Evolutionary conservation across 2,888 invertebrate genomes (phyloP).

Genomic region (Sphecodes monilicornis): DNA sequence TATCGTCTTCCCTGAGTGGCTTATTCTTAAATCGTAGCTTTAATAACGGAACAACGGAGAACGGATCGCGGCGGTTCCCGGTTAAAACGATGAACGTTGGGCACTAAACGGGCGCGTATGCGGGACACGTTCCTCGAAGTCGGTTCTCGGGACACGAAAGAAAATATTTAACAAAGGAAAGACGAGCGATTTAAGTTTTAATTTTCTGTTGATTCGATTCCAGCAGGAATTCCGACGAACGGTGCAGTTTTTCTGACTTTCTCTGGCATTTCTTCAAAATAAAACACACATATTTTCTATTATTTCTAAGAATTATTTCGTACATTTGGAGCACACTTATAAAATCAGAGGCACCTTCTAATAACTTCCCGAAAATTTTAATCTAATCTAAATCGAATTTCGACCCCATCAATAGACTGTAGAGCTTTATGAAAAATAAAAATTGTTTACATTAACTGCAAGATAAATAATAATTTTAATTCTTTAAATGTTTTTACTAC

Average conservation of each 20-base stretch:
- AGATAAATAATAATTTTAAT: too few species aligned
- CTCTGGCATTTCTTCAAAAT: not conserved
- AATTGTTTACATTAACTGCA: too few species aligned
- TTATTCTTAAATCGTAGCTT: constrained; percentile 66
- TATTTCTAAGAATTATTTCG: not conserved
- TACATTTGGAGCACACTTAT: too few species aligned
- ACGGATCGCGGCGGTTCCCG: constrained; percentile 1
- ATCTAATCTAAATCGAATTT: too few species aligned
- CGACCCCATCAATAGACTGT: too few species aligned
- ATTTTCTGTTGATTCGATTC: not conserved
- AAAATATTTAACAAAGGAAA: not conserved
- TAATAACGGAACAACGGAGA: constrained; percentile 27
- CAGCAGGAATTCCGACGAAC: not conserved
- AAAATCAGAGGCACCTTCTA: not conserved
- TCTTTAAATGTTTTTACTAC: too few species aligned
- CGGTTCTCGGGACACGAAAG: not conserved
- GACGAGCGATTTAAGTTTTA: not conserved
- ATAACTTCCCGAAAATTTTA: not conserved
- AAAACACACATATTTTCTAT: not conserved
- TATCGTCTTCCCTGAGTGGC: constrained; percentile 71
- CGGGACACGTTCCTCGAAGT: not conserved
- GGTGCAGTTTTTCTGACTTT: not conserved
- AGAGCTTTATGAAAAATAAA: too few species aligned
- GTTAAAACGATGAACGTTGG: not conserved
- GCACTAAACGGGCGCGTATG: constrained; percentile 1